Conservation (phyloP, 2,113 vertebrate genomes). For the Phocoena phocoena region DNA sequence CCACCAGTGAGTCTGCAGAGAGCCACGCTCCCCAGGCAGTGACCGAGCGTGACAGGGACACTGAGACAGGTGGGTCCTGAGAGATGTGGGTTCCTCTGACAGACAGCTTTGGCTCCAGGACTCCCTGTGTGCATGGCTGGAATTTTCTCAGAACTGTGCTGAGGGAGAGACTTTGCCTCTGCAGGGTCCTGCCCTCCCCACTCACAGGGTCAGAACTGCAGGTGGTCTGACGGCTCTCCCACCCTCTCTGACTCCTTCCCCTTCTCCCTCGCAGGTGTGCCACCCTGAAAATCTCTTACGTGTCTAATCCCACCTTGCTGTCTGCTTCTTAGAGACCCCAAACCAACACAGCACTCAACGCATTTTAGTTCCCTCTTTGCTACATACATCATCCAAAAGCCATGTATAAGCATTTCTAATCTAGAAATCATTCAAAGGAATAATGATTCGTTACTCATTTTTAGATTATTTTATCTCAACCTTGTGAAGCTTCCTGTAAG, state of each 20-base stretch:
- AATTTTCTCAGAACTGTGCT: background rate
- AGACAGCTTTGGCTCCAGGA: background rate
- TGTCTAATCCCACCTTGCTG: background rate
- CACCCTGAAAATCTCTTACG: accelerated
- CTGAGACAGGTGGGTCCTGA: background rate
- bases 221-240: background rate
- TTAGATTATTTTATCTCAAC: background rate
- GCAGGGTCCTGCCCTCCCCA: background rate
- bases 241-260: background rate
- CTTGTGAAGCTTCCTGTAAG: background rate
- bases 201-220: background rate
- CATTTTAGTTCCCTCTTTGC: background rate
- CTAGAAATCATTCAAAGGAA: background rate
- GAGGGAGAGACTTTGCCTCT: background rate
- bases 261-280: no score
- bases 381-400: background rate
- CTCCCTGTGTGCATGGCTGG: background rate
- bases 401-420: background rate
- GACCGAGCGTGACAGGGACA: background rate
- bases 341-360: background rate
- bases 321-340: background rate
- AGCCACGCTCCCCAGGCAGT: background rate
- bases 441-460: background rate
- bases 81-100: background rate
- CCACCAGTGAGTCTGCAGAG: background rate